These are phyloP conservation scores for Arctopsyche grandis DNA, from an alignment of 1,140 invertebrate species.

Conservation along the genomic window DNA sequence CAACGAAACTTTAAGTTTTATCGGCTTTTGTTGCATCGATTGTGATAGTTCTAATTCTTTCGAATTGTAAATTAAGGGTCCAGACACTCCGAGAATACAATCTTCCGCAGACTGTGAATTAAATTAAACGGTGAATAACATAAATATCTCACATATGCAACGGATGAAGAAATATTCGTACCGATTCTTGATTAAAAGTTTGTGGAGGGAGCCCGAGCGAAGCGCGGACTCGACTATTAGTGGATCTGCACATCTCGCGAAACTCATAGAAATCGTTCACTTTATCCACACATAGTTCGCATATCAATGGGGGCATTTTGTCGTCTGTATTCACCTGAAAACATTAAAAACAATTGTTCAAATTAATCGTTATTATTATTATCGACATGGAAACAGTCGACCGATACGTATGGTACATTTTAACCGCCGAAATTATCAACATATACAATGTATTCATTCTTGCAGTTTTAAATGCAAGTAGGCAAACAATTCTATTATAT, in stretches of 20 bases:
- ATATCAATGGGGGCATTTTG: constrained; percentile 70
- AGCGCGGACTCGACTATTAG: constrained; percentile 64
- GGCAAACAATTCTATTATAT: no score
- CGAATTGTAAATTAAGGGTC: constrained; percentile 58
- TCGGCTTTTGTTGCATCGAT: not conserved
- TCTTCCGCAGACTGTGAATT: constrained; percentile 58
- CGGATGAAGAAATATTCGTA: constrained; percentile 41
- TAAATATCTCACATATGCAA: constrained; percentile 9
- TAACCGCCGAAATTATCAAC: not conserved
- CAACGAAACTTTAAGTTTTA: constrained; percentile 6
- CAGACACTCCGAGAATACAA: constrained; percentile 62
- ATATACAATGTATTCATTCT: no score
- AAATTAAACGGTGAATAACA: constrained; percentile 36
- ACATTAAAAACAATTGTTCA: constrained; percentile 16
- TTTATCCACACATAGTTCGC: constrained; percentile 68
- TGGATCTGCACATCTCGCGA: constrained; percentile 67
- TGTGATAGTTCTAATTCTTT: constrained; percentile 55
- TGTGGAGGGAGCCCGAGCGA: constrained; percentile 63
- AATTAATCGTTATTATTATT: no score
- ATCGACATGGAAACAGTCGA: no score
- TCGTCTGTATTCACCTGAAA: constrained; percentile 66
- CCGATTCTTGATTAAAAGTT: constrained; percentile 54
- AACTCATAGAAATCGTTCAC: constrained; percentile 71
- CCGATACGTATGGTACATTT: not conserved
- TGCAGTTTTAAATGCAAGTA: no score